Evolutionary conservation across 2,113 vertebrate species (phyloP).

Genomic region (Leptosomus discolor): DNA sequence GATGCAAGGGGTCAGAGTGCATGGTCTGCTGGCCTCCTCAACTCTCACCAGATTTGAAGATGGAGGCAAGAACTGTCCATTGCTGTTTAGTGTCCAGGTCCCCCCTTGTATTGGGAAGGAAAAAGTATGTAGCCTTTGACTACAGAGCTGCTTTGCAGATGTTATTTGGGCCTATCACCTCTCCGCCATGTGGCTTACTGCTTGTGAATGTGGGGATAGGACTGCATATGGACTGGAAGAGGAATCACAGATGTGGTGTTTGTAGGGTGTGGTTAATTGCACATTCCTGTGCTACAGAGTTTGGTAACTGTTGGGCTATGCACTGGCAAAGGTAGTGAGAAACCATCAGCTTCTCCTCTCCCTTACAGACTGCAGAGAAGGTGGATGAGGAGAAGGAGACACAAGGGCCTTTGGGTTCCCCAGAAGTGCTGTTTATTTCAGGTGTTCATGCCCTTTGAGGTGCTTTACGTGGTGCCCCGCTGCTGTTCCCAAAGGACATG

Average conservation of each 20-base stretch:
- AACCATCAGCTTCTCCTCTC: not conserved
- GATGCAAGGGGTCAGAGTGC: not conserved
- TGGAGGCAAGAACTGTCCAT: not conserved
- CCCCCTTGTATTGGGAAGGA: not conserved
- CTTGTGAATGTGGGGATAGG: not conserved
- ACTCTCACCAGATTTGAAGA: not conserved
- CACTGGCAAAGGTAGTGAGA: not conserved
- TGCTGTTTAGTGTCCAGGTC: not conserved
- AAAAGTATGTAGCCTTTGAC: not conserved
- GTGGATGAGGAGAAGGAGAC: not conserved
- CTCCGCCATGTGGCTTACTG: not conserved
- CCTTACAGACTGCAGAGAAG: not conserved
- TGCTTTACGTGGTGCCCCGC: not conserved
- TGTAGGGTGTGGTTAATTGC: not conserved
- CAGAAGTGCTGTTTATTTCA: not conserved
- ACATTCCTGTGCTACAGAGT: not conserved
- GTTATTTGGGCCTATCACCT: not conserved
- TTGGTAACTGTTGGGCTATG: not conserved
- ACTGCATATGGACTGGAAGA: not conserved
- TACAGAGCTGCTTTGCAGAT: not conserved
- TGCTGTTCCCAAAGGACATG: not conserved
- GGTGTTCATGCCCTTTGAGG: not conserved
- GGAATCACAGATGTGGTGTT: not conserved
- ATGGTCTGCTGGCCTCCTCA: not conserved
- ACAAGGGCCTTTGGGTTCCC: not conserved